Conservation (phyloP, 2,797 vertebrate genomes). For the Pangasius krempfi region DNA sequence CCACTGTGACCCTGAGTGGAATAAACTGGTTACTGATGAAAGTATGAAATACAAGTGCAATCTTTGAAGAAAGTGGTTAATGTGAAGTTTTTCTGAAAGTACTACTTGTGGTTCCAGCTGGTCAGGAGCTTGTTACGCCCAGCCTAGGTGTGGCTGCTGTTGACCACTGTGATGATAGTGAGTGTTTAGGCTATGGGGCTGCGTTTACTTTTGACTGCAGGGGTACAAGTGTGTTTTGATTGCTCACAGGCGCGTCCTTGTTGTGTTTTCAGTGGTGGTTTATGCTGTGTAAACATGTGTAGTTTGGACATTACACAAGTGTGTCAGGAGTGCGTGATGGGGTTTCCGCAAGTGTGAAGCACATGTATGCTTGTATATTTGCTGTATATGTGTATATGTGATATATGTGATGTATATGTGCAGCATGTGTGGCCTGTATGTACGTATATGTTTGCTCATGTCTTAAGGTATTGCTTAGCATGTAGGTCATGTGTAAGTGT, state of each 20-base stretch:
- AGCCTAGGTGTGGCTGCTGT: constrained; percentile 38
- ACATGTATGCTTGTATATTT: constrained; percentile 24
- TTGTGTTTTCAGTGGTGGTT: constrained; percentile 70
- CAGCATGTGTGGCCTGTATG: background rate
- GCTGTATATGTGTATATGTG: background rate
- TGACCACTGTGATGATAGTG: constrained; percentile 41
- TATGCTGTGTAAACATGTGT: constrained; percentile 69
- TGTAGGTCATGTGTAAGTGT: background rate
- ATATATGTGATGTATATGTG: background rate
- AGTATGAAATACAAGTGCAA: background rate
- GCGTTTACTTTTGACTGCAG: constrained; percentile 62
- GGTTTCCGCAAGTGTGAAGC: constrained; percentile 44
- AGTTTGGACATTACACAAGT: constrained; percentile 55
- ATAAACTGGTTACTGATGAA: background rate
- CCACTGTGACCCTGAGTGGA: background rate
- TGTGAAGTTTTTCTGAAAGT: background rate
- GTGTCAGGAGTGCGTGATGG: constrained; percentile 47
- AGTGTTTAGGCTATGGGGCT: constrained; percentile 60
- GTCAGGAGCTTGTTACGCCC: constrained; percentile 29
- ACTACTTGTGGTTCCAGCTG: background rate
- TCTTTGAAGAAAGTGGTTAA: background rate
- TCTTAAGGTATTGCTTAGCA: background rate
- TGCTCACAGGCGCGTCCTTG: constrained; percentile 58
- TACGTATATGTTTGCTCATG: background rate
- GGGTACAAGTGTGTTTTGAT: constrained; percentile 63